Evolutionary conservation across 2,888 invertebrate species (phyloP).

Genomic region (Polydesmus complanatus): DNA sequence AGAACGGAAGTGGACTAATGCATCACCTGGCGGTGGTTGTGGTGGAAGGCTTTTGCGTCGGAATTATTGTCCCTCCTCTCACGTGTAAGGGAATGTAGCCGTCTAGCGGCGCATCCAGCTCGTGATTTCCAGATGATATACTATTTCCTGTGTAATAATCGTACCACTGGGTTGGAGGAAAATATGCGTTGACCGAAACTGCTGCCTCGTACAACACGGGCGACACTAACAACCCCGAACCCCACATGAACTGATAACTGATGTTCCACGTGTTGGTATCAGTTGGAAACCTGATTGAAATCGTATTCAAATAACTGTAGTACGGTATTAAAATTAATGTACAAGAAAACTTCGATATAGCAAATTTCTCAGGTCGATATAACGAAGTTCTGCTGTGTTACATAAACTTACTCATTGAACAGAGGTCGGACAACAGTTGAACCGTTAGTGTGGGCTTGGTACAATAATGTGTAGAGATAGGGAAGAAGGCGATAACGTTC

Average conservation of each 20-base stretch:
- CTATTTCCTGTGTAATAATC: conserved; percentile 22
- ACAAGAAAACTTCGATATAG: too few species aligned
- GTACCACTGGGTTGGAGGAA: conserved; percentile 27
- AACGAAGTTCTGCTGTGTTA: too few species aligned
- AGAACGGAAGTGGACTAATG: not conserved
- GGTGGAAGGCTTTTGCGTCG: conserved; percentile 24
- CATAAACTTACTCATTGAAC: conserved; percentile 30
- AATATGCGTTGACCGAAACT: conserved; percentile 27
- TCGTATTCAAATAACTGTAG: not conserved
- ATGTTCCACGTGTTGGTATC: conserved; percentile 24
- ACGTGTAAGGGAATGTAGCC: conserved; percentile 22
- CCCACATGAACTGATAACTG: conserved; percentile 31
- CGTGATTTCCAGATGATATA: not conserved
- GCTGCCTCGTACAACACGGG: conserved; percentile 22
- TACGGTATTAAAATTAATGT: too few species aligned
- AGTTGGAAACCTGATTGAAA: conserved; percentile 23
- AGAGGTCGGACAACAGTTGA: conserved; percentile 31
- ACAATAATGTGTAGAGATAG: conserved; percentile 36
- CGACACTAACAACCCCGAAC: conserved; percentile 31
- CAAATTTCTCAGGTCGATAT: too few species aligned
- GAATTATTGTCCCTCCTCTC: conserved; percentile 25
- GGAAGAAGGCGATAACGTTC: conserved; percentile 35
- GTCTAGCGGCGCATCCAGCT: conserved; percentile 19
- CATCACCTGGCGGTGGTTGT: conserved; percentile 23
- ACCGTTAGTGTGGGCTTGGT: conserved; percentile 29